Evolutionary conservation across 1,140 invertebrate genomes (phyloP).

Genomic region (Heliconius melpomene): DNA sequence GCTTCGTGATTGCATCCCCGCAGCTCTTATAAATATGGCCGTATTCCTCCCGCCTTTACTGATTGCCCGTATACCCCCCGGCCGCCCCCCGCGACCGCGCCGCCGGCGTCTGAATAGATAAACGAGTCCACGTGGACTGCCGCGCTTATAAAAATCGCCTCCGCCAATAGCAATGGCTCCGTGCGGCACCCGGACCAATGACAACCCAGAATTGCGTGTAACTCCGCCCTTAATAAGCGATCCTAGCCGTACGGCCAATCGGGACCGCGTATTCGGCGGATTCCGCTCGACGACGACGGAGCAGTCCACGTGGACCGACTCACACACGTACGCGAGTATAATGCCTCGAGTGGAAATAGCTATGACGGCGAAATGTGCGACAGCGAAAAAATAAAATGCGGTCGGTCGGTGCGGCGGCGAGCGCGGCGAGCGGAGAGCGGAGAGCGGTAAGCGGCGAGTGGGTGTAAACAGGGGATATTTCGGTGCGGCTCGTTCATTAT

Average conservation of each 20-base stretch:
- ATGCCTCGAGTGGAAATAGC: slow-evolving; percentile 81
- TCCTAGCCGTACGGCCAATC: slow-evolving; percentile 65
- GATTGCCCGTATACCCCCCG: slow-evolving; percentile 82
- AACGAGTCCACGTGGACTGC: slow-evolving; percentile 81
- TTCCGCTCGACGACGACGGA: slow-evolving; percentile 67
- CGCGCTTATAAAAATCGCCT: slow-evolving; percentile 80
- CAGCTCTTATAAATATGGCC: slow-evolving; percentile 82
- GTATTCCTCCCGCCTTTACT: slow-evolving; percentile 81
- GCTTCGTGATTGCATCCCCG: slow-evolving; percentile 82
- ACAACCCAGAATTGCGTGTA: slow-evolving; percentile 61
- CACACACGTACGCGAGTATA: slow-evolving; percentile 76
- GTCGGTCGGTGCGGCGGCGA: slow-evolving; percentile 75
- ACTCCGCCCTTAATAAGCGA: slow-evolving; percentile 82
- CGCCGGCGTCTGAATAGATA: slow-evolving; percentile 82
- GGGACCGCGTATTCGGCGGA: slow-evolving; percentile 50
- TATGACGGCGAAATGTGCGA: slow-evolving; percentile 82
- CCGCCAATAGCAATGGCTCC: slow-evolving; percentile 60
- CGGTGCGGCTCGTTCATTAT: slow-evolving; percentile 79
- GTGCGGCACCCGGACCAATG: slow-evolving; percentile 57
- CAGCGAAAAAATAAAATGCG: slow-evolving; percentile 82
- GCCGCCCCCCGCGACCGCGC: slow-evolving; percentile 78
- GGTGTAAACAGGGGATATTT: slow-evolving; percentile 81
- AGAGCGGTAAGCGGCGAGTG: slow-evolving; percentile 70
- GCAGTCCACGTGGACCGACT: slow-evolving; percentile 78
- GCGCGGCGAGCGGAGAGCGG: slow-evolving; percentile 61